A percentile compares a stretch with the other conserved stretches of the same genome.
phyloP scores from a whole-genome alignment of 1,140 invertebrate species.

The Sipha flava region DNA sequence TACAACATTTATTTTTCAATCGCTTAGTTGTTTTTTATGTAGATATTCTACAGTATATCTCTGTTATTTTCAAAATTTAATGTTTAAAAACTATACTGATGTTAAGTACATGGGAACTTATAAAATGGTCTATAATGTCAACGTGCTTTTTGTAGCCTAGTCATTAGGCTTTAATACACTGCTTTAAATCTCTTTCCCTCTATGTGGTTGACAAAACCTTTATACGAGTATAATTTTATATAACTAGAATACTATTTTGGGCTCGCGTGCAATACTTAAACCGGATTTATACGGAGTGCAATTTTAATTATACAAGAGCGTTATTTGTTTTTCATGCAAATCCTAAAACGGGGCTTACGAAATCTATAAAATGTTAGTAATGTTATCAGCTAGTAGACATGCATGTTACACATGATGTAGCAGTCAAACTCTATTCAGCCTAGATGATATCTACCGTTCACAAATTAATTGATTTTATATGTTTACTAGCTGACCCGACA shows the following conservation, averaged over 20 bases:
- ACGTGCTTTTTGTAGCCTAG: not conserved
- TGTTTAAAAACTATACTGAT: not conserved
- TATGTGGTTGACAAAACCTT: not conserved
- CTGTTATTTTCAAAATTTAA: not conserved
- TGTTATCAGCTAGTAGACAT: not conserved
- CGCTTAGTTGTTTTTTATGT: too few relatives aligned
- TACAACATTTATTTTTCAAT: too few relatives aligned
- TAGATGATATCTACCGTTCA: too few relatives aligned
- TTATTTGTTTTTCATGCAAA: not conserved
- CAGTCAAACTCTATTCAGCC: not conserved
- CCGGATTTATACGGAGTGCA: not conserved
- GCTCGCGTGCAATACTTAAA: not conserved
- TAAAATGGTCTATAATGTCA: not conserved
- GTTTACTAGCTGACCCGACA: too few relatives aligned
- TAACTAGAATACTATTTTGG: conserved; percentile 10
- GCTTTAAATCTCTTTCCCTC: conserved; percentile 6
- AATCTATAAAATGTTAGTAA: not conserved
- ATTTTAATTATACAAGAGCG: not conserved
- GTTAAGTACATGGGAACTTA: not conserved
- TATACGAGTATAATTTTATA: too few relatives aligned
- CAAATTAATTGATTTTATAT: too few relatives aligned
- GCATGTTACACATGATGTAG: not conserved
- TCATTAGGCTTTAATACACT: not conserved
- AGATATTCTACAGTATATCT: too few relatives aligned
- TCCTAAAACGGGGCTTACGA: not conserved